These are phyloP conservation scores for Gadus chalcogrammus DNA, from an alignment of 2,113 vertebrate species.

Conservation along the genomic window DNA sequence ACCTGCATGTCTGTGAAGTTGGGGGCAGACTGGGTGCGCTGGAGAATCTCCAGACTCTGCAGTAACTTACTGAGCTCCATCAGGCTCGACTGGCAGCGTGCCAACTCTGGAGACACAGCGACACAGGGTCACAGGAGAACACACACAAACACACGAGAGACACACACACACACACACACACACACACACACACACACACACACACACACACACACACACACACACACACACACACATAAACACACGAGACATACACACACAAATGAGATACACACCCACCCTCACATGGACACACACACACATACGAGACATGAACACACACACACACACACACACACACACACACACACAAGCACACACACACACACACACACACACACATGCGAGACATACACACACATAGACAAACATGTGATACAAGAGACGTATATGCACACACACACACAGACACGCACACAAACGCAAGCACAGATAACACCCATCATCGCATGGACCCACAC, in stretches of 20 bases:
- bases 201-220: neutral
- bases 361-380: neutral
- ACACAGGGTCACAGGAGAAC: neutral
- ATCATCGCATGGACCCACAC: no score
- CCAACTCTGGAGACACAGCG: constrained; percentile 80
- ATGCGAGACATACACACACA: neutral
- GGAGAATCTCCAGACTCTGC: constrained; percentile 96
- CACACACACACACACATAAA: no score
- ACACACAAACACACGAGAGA: neutral
- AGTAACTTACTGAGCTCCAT: constrained; percentile 93
- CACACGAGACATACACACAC: no score
- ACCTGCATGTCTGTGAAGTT: constrained; percentile 88
- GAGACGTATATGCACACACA: no score
- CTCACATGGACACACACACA: neutral
- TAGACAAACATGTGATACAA: neutral
- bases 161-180: neutral
- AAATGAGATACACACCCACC: no score
- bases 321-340: neutral
- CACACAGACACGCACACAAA: no score
- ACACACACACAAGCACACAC: neutral
- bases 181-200: neutral
- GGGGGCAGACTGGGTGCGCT: constrained; percentile 96
- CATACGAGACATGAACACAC: neutral
- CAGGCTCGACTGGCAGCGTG: constrained; percentile 92
- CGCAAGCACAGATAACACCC: no score